phyloP scores from a whole-genome alignment of 2,888 invertebrate genomes.

The Cordilura impudica region DNA sequence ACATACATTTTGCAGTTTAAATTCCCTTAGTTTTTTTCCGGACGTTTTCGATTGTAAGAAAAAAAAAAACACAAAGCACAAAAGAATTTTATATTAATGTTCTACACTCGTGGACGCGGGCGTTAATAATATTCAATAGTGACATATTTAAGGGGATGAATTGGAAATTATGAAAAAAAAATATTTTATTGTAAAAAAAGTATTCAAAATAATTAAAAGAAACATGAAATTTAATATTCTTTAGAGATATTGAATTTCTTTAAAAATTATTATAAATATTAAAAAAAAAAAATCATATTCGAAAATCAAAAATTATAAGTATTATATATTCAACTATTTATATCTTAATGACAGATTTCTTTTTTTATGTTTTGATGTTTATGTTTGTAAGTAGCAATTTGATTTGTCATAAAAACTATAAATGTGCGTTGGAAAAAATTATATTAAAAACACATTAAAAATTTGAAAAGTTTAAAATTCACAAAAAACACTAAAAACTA shows the following conservation, averaged over 20 bases:
- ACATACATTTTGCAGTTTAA: not conserved
- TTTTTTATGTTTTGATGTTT: slow-evolving; percentile 1
- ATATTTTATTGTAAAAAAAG: not conserved
- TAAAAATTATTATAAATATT: too few species aligned
- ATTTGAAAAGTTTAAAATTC: not conserved
- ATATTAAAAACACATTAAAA: not conserved
- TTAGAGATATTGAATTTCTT: slow-evolving; percentile 21
- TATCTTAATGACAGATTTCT: not conserved
- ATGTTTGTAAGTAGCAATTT: slow-evolving; percentile 41
- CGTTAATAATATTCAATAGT: slow-evolving; percentile 6
- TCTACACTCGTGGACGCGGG: slow-evolving; percentile 43
- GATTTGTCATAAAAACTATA: slow-evolving; percentile 30
- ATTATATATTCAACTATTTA: not conserved
- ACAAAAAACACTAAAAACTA: slow-evolving; percentile 21
- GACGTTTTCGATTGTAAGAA: not conserved
- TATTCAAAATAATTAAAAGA: not conserved
- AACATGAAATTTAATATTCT: slow-evolving; percentile 21
- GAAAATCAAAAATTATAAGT: not conserved
- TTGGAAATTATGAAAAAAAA: not conserved
- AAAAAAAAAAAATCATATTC: not conserved
- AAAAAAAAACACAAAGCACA: not conserved
- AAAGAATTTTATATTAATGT: slow-evolving; percentile 24
- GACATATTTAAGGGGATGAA: not conserved
- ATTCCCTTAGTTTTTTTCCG: slow-evolving; percentile 15
- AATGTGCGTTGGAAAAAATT: slow-evolving; percentile 8